phyloP scores from a whole-genome alignment of 1,140 invertebrate species.

The Drosophila melanica region DNA sequence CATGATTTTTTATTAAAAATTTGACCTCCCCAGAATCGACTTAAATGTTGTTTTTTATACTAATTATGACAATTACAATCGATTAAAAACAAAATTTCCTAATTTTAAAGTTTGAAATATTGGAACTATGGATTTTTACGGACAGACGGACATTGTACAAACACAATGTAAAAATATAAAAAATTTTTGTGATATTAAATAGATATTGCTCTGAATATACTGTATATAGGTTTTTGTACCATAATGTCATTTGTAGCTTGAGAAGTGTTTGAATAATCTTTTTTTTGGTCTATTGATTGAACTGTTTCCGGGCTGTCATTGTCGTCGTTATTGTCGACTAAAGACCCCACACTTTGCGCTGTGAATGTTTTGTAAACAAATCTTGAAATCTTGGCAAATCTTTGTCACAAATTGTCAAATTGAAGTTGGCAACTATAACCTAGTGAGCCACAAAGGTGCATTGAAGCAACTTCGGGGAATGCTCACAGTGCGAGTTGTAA shows the following conservation, averaged over 20 bases:
- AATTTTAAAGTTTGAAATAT: no score
- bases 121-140: no score
- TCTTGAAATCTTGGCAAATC: conserved; percentile 16
- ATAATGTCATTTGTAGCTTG: background rate
- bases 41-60: no score
- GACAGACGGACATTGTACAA: no score
- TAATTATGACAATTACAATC: no score
- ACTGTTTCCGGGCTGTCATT: conserved; percentile 37
- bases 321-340: conserved; percentile 15
- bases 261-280: background rate
- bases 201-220: no score
- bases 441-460: conserved; percentile 11
- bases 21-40: no score
- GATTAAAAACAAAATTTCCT: no score
- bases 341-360: conserved; percentile 33
- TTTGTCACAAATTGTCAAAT: conserved; percentile 15
- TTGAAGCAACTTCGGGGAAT: conserved; percentile 38
- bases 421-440: conserved; percentile 24
- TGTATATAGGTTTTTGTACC: no score
- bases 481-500: background rate
- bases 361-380: conserved; percentile 10
- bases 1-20: no score
- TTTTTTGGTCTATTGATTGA: conserved; percentile 36
- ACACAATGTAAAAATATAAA: no score
- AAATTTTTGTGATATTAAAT: no score